Percentiles rank a stretch among this genome's conserved stretches.
phyloP scores from a whole-genome alignment of 2,888 invertebrate genomes.

The Hylaea fasciaria region DNA sequence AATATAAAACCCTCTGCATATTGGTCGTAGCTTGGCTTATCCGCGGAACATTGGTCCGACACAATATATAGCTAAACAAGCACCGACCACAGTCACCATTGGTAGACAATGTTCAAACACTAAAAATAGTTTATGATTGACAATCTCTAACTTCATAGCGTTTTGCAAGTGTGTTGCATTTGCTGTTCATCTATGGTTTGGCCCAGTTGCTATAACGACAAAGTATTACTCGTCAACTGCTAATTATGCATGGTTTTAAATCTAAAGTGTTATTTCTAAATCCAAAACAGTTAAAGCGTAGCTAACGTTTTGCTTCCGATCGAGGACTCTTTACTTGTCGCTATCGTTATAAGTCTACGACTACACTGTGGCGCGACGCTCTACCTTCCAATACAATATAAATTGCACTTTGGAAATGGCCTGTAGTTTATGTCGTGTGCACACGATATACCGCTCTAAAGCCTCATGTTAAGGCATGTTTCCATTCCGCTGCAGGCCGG shows the following conservation, averaged over 20 bases:
- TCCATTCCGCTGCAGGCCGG: constrained; percentile 56
- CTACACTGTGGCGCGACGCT: constrained; percentile 51
- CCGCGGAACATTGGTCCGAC: constrained; percentile 69
- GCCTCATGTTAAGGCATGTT: constrained; percentile 61
- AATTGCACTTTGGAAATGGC: constrained; percentile 83
- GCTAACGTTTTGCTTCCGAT: too few relatives aligned
- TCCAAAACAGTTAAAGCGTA: too few relatives aligned
- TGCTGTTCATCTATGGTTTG: too few relatives aligned
- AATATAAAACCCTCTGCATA: constrained; percentile 64
- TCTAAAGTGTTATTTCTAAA: too few relatives aligned
- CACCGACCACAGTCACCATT: constrained; percentile 6
- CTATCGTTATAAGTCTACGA: too few relatives aligned
- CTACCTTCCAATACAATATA: constrained; percentile 84
- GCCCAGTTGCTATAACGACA: too few relatives aligned
- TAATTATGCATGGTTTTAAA: too few relatives aligned
- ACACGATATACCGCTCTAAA: constrained; percentile 71
- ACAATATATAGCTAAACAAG: constrained; percentile 77
- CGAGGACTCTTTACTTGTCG: too few relatives aligned
- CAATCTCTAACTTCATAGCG: neutral
- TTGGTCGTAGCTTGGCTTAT: constrained; percentile 61
- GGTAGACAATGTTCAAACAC: neutral
- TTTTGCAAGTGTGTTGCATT: too few relatives aligned
- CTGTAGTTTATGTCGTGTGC: constrained; percentile 65
- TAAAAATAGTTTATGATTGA: neutral
- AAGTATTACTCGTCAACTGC: too few relatives aligned